Base-by-base conservation (phyloP, 30 jellyfish, hydroid and myxozoan genomes). In the Aurelia sp. region DNA sequence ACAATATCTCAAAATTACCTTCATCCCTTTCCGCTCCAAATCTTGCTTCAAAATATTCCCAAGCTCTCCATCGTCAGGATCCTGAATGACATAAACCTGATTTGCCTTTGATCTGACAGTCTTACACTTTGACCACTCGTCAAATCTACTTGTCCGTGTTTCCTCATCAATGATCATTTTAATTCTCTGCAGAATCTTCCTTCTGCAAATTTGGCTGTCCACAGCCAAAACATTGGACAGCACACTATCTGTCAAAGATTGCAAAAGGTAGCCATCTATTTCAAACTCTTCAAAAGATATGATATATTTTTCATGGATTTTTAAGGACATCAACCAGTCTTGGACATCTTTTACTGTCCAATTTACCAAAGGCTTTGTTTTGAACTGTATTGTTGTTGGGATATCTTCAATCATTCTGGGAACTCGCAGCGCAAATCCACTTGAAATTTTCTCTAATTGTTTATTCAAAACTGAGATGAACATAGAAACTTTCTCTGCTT, bases 211-310 rank as follows among this genome's bases (percentile, higher is more conserved):
- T 38, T 78, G 85, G 62, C 91, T 87, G 70, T 87, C 96, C 13
- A 87, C 87, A 24, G 91, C 96, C 51, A 87, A 58, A 59, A 76
- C 74, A 60, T 70, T 53, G 3, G 82, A 71, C 51, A 87, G 61
- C 19, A 78, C 73, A n/a, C 38, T 21, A 21, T 78, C 91, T 6
- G 91, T 78, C 30, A 87, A 50, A 10, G 91, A 13, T 18, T 48
- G 75, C 64, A 87, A 62, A 20, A 76, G 82, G 30, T 41, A 69
- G 12, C 96, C 96, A 77, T 76, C 81, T 20, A 87, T 72, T 79
- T 87, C 91, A 62, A 76, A 78, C 76, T 87, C 96, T 51, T 87
- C 96, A 79, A 87, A 87, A 11, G 87, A 77, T 47, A 78, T 76
- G 55, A 77, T 59, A 31, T 71, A 65, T 41, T 78, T 77, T 38